A percentile compares a stretch with the other conserved stretches of the same genome.
Conservation (phyloP, 1,140 invertebrate species). For the Drosophila tani region DNA sequence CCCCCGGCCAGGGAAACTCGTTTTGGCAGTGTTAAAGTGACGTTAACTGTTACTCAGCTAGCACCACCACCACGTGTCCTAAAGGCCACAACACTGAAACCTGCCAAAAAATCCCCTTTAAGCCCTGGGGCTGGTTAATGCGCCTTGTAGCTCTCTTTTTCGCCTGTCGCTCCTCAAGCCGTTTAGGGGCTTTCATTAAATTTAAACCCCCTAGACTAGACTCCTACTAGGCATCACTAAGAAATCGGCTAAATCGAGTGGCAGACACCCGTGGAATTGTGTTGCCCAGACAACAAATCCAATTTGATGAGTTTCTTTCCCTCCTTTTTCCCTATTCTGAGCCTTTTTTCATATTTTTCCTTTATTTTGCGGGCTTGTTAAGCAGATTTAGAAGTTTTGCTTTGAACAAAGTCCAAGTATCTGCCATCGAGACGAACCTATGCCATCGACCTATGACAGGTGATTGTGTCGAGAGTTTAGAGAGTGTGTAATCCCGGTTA, state of each 20-base stretch:
- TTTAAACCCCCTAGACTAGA: conserved; percentile 62
- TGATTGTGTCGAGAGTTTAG: conserved; percentile 20
- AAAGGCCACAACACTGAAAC: conserved; percentile 9
- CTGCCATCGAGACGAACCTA: background rate
- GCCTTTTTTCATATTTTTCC: conserved; percentile 18
- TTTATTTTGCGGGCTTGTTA: conserved; percentile 37
- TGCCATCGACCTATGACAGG: conserved; percentile 29
- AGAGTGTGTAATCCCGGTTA: conserved; percentile 34
- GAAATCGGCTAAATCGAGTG: conserved; percentile 51
- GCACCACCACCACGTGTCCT: conserved; percentile 36
- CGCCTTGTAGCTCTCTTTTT: conserved; percentile 10
- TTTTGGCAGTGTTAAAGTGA: conserved; percentile 68
- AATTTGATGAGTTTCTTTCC: conserved; percentile 63
- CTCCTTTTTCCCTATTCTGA: background rate
- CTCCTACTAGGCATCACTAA: conserved; percentile 16
- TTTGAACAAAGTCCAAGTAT: conserved; percentile 20
- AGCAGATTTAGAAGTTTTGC: conserved; percentile 30
- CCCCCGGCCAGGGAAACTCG: conserved; percentile 39
- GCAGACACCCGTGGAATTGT: conserved; percentile 32
- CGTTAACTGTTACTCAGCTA: conserved; percentile 70
- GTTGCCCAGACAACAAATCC: conserved; percentile 73
- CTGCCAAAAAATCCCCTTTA: conserved; percentile 21
- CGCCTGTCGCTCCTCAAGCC: conserved; percentile 4
- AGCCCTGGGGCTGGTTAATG: conserved; percentile 47
- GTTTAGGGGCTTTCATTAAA: conserved; percentile 68